phyloP scores from a whole-genome alignment of 2,888 invertebrate genomes.

The Galeopsomyia nigrocyanea region DNA sequence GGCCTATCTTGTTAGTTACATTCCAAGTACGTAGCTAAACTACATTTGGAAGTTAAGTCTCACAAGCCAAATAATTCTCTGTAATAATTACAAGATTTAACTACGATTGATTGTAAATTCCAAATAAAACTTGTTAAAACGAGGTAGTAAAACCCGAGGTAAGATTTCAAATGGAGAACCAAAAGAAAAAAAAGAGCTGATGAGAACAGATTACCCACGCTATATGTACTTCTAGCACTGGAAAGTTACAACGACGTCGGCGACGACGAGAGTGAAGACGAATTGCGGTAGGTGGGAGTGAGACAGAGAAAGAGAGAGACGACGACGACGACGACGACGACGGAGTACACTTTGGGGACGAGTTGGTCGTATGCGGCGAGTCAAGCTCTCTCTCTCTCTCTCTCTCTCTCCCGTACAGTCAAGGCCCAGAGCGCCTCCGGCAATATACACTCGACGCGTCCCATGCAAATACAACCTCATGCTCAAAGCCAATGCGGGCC shows the following conservation, averaged over 20 bases:
- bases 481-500: slow-evolving; percentile 40
- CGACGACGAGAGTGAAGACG: slow-evolving; percentile 6
- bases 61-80: too few relatives aligned
- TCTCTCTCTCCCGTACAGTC: background rate
- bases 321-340: slow-evolving; percentile 40
- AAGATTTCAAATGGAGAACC: too few relatives aligned
- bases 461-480: slow-evolving; percentile 38
- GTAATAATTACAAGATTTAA: too few relatives aligned
- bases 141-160: too few relatives aligned
- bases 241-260: slow-evolving; percentile 43
- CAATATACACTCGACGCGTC: background rate
- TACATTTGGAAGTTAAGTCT: too few relatives aligned
- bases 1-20: too few relatives aligned
- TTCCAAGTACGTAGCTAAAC: too few relatives aligned
- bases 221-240: slow-evolving; percentile 44
- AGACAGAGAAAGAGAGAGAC: slow-evolving; percentile 20
- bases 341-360: slow-evolving; percentile 23
- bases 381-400: too few relatives aligned
- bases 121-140: too few relatives aligned
- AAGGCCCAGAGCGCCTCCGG: background rate
- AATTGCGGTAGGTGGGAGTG: background rate
- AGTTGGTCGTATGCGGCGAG: slow-evolving; percentile 3
- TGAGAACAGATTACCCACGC: background rate
- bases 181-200: too few relatives aligned
- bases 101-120: too few relatives aligned